These are phyloP conservation scores for Clanis bilineata DNA, from an alignment of 2,888 invertebrate genomes.

Conservation along the genomic window DNA sequence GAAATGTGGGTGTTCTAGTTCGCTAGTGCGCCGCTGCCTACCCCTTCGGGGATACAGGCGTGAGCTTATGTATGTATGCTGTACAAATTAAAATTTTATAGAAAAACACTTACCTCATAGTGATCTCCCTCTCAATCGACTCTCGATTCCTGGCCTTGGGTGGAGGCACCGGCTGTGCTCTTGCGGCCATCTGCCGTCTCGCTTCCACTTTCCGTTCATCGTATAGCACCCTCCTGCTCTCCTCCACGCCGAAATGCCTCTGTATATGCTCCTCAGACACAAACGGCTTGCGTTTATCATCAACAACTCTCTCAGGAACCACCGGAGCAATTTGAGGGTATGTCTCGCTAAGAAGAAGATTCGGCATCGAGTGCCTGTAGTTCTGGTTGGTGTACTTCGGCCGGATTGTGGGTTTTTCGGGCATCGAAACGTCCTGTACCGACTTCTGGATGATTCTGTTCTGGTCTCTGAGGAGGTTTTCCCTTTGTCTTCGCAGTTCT, in stretches of 20 bases:
- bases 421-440: constrained; percentile 83
- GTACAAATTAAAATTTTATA: too few species aligned
- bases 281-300: constrained; percentile 69
- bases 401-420: constrained; percentile 56
- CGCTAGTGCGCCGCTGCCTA: too few species aligned
- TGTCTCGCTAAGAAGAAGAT: constrained; percentile 64
- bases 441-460: constrained; percentile 84
- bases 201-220: constrained; percentile 53
- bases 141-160: constrained; percentile 70
- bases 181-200: constrained; percentile 34
- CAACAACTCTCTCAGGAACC: constrained; percentile 47
- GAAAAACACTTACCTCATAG: constrained; percentile 60
- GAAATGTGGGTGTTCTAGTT: too few species aligned
- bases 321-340: constrained; percentile 46
- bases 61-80: too few species aligned
- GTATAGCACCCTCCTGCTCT: constrained; percentile 65
- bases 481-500: constrained; percentile 88
- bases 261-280: constrained; percentile 76
- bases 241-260: constrained; percentile 73
- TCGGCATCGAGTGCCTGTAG: constrained; percentile 78
- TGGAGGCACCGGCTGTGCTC: constrained; percentile 55
- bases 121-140: constrained; percentile 74
- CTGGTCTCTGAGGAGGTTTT: constrained; percentile 86
- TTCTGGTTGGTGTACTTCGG: constrained; percentile 45
- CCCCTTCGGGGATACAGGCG: too few species aligned